Base-by-base conservation (phyloP, 2,113 vertebrate species). In the Poecilia latipinna region DNA sequence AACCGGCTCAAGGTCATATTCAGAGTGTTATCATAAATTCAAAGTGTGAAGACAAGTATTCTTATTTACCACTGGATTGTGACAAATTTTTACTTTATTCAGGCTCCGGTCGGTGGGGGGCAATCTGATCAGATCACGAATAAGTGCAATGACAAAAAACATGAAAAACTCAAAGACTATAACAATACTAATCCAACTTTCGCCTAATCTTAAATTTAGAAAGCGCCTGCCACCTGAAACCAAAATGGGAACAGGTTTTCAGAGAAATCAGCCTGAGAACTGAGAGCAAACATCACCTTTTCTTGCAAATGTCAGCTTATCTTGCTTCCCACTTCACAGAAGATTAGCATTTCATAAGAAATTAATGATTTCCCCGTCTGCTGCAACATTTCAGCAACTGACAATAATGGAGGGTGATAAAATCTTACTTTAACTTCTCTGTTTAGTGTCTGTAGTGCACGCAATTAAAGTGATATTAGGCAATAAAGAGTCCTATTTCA, bases 301-400 rank as follows among this genome's bases (percentile, higher is more conserved):
- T 66, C 35, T 66, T 15, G 35, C 35, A 75, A 72, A 80, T 54
- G 79, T 75, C 77, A 62, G 75, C 70, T 83, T 70, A 82, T 84
- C 75, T 79, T 19, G 7, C 65, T 63, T 68, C 63, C 51, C 66
- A 70, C 81, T 68, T 65, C 78, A 75, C 26, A 42, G 51, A 28
- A 78, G 67, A 86, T 84, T 78, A 73, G 71, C 83, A 84, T 81
- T 86, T 15, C 80, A 80, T 74, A 29, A 72, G 72, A 86, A 83
- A 81, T 87, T 22, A 83, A 80, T 78, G n/a, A 70, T 65, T 84
- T 82, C 37, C 19, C 65, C 4, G 8, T 76, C 62, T 33, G 51
- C 70, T 13, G 10, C 51, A 75, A 12, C n/a, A 5, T 68, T 74
- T 78, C 57, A 66, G 63, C 54, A 74, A 26, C 67, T 72, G 54